Evolutionary conservation across 2,113 vertebrate species (phyloP).

Genomic region (Myiopsitta monachus): DNA sequence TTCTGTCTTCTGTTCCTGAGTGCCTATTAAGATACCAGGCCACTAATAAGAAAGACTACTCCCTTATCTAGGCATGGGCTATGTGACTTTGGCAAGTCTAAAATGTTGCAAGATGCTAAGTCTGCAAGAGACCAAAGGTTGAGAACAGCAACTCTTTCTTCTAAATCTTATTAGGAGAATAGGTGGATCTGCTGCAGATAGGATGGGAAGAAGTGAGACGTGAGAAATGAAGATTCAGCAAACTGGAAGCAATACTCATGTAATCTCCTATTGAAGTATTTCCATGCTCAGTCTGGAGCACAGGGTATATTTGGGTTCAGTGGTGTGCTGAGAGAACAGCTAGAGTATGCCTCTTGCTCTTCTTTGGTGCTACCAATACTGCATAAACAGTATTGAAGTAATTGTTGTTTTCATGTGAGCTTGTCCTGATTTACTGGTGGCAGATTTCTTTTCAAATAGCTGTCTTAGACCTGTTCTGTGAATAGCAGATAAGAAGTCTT

Average conservation of each 20-base stretch:
- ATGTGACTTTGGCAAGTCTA: fast-evolving
- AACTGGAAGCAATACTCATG: not conserved
- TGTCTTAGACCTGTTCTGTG: not conserved
- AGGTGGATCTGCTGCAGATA: not conserved
- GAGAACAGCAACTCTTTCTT: not conserved
- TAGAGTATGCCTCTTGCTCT: not conserved
- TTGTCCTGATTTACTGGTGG: not conserved
- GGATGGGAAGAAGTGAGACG: not conserved
- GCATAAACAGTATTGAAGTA: not conserved
- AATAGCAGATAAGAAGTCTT: not conserved
- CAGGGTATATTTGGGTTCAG: not conserved
- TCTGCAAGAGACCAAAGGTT: not conserved
- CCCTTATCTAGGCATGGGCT: not conserved
- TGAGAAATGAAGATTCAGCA: not conserved
- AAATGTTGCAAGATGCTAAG: not conserved
- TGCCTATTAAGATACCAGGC: not conserved
- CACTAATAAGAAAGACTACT: not conserved
- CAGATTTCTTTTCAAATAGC: not conserved
- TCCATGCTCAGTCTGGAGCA: not conserved
- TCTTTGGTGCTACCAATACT: not conserved
- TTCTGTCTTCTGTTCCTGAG: not conserved
- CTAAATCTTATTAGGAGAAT: fast-evolving
- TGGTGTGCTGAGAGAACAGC: not conserved
- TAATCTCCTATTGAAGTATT: not conserved
- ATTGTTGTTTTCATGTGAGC: not conserved